These are phyloP conservation scores for Napeogenes inachia DNA, from an alignment of 2,888 invertebrate genomes.

Conservation along the genomic window DNA sequence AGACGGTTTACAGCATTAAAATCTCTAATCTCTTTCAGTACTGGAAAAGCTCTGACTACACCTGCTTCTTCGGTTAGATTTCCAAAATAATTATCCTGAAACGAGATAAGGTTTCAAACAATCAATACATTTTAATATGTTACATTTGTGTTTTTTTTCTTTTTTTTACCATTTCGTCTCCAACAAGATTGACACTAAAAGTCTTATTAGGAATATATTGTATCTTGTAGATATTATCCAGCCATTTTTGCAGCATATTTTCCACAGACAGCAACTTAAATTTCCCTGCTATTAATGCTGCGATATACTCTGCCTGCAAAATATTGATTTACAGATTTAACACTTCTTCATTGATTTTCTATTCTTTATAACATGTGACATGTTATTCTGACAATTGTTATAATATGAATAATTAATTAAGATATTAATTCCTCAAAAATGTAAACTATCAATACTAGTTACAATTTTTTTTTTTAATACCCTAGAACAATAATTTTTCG, in stretches of 20 bases:
- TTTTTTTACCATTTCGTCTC: slow-evolving; percentile 47
- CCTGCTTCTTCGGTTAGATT: slow-evolving; percentile 59
- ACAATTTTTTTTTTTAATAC: too few relatives aligned
- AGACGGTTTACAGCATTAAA: slow-evolving; percentile 60
- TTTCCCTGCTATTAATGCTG: slow-evolving; percentile 77
- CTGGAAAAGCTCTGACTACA: slow-evolving; percentile 50
- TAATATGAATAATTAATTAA: neutral
- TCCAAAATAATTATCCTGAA: slow-evolving; percentile 61
- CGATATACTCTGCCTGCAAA: slow-evolving; percentile 78
- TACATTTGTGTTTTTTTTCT: neutral
- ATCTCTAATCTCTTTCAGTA: slow-evolving; percentile 55
- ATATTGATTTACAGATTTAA: slow-evolving; percentile 1
- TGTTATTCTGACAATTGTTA: too few relatives aligned
- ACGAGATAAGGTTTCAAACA: neutral
- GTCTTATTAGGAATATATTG: slow-evolving; percentile 48
- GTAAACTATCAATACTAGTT: too few relatives aligned
- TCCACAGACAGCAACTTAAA: slow-evolving; percentile 79
- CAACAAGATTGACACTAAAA: slow-evolving; percentile 57
- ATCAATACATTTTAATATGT: neutral
- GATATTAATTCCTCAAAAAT: neutral
- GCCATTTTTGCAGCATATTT: slow-evolving; percentile 79
- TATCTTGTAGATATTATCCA: slow-evolving; percentile 73
- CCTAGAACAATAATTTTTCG: too few relatives aligned
- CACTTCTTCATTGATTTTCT: neutral
- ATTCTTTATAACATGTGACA: too few relatives aligned